A percentile compares a stretch with the other conserved stretches of the same genome.
Evolutionary conservation across 2,113 vertebrate species (phyloP).

Genomic region (Lophochroa leadbeateri): DNA sequence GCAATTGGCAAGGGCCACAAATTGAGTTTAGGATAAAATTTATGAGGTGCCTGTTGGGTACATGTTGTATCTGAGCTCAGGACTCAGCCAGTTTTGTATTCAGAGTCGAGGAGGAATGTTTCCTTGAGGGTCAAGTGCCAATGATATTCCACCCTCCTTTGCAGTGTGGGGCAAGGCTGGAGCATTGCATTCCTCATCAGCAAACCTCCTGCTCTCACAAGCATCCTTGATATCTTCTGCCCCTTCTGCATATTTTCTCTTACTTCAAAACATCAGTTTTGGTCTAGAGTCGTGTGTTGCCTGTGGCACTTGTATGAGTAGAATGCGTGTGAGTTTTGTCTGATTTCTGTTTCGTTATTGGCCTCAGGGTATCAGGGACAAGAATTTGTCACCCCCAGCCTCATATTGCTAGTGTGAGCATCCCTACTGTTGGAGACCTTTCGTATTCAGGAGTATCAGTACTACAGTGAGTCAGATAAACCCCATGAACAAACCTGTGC

Average conservation of each 20-base stretch:
- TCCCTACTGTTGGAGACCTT: not conserved
- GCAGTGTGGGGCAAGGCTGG: not conserved
- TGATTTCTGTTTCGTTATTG: not conserved
- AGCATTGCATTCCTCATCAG: not conserved
- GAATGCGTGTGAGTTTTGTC: not conserved
- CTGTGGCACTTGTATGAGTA: not conserved
- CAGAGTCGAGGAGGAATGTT: not conserved
- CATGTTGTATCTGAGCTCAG: not conserved
- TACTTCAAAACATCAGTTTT: not conserved
- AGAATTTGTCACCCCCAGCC: not conserved
- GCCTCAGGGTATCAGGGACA: not conserved
- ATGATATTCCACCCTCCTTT: not conserved
- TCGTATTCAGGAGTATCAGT: not conserved
- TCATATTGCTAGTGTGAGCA: rapidly evolving
- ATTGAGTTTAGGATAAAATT: not conserved
- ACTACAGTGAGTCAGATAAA: not conserved
- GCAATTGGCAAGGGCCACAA: not conserved
- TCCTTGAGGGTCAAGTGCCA: not conserved
- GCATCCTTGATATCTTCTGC: not conserved
- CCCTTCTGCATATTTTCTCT: not conserved
- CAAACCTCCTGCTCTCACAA: not conserved
- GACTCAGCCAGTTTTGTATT: not conserved
- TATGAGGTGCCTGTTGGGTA: not conserved
- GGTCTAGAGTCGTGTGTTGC: not conserved
- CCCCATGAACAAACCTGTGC: not conserved